phyloP scores from a whole-genome alignment of 2,888 invertebrate genomes.

The Chrysodeixis includens region DNA sequence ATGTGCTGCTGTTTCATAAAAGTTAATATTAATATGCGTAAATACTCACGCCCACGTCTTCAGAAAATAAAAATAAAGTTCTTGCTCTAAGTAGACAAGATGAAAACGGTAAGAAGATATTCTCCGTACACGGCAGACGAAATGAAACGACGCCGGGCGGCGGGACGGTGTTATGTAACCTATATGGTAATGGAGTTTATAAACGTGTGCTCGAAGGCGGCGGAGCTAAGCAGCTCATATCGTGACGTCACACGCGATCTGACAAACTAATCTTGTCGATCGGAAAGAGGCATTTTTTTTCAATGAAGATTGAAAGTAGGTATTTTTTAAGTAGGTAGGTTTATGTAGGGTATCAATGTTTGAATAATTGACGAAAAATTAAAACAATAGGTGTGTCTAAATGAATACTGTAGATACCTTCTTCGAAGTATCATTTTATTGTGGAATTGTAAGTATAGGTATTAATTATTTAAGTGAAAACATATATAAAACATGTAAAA shows the following conservation, averaged over 20 bases:
- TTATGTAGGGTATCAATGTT: too few relatives aligned
- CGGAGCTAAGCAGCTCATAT: constrained; percentile 5
- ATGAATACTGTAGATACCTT: too few relatives aligned
- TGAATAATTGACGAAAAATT: too few relatives aligned
- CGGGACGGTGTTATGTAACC: constrained; percentile 27
- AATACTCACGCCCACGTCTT: background rate
- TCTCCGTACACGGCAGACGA: constrained; percentile 32
- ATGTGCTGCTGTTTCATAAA: background rate
- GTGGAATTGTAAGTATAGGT: too few relatives aligned
- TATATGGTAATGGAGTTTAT: constrained; percentile 34
- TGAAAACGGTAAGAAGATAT: constrained; percentile 24
- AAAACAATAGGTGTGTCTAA: too few relatives aligned
- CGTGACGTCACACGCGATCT: background rate
- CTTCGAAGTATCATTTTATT: too few relatives aligned
- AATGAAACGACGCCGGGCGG: constrained; percentile 33
- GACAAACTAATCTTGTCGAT: background rate
- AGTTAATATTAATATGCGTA: background rate
- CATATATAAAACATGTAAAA: too few relatives aligned
- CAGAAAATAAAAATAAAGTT: background rate
- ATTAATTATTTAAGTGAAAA: too few relatives aligned
- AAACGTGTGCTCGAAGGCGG: constrained; percentile 21
- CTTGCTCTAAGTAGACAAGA: constrained; percentile 13
- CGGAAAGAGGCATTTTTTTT: background rate
- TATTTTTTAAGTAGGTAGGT: too few relatives aligned
- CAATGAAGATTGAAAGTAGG: background rate